Evolutionary conservation across 2,888 invertebrate species (phyloP).

Genomic region (Spisula solida): DNA sequence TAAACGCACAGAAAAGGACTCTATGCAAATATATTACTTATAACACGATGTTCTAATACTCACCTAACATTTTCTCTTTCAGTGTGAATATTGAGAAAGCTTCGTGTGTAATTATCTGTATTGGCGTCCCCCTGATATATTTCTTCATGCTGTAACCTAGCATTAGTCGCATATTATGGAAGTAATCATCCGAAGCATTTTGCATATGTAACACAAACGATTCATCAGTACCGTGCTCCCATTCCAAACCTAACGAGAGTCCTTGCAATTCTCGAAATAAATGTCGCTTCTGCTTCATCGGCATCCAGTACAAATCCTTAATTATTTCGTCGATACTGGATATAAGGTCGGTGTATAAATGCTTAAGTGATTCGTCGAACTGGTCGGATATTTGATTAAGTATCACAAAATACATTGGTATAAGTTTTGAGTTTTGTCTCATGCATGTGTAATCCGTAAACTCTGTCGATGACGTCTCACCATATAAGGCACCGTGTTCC

Average conservation of each 20-base stretch:
- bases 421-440: slow-evolving; percentile 49
- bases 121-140: slow-evolving; percentile 44
- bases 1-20: too few relatives aligned
- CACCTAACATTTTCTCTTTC: slow-evolving; percentile 50
- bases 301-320: slow-evolving; percentile 67
- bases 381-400: slow-evolving; percentile 38
- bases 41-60: slow-evolving; percentile 1
- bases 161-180: slow-evolving; percentile 54
- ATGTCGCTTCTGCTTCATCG: slow-evolving; percentile 63
- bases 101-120: slow-evolving; percentile 4
- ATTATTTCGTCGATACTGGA: slow-evolving; percentile 61
- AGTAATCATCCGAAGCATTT: slow-evolving; percentile 52
- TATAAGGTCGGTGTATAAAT: slow-evolving; percentile 57
- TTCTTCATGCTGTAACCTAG: slow-evolving; percentile 41
- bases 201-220: background rate
- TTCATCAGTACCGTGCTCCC: slow-evolving; percentile 8
- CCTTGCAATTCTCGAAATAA: slow-evolving; percentile 55
- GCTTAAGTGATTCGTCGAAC: slow-evolving; percentile 43
- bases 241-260: slow-evolving; percentile 41
- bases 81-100: slow-evolving; percentile 47
- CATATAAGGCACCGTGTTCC: slow-evolving; percentile 50
- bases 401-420: slow-evolving; percentile 60
- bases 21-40: too few relatives aligned
- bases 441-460: slow-evolving; percentile 50
- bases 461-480: background rate